Conservation (phyloP, 2,888 invertebrate genomes). For the Rhyacophila evoluta region DNA sequence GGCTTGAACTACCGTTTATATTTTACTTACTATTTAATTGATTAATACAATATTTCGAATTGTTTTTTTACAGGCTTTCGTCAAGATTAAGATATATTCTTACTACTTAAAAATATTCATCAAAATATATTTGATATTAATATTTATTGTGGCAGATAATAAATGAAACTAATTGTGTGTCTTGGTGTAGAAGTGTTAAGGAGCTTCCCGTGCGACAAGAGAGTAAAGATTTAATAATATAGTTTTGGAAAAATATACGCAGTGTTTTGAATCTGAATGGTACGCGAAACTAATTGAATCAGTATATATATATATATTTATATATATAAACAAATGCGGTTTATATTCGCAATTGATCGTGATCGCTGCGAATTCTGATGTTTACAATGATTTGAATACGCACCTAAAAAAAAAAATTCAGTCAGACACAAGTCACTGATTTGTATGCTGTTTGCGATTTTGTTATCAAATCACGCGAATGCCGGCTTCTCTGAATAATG, state of each 20-base stretch:
- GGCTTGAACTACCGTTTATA: neutral
- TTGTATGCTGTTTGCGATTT: neutral
- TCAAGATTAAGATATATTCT: neutral
- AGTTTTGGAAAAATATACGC: neutral
- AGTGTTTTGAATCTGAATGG: neutral
- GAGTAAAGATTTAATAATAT: neutral
- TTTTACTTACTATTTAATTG: neutral
- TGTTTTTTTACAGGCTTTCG: neutral
- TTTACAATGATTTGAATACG: neutral
- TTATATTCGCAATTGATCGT: constrained; percentile 1
- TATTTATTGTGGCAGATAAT: constrained; percentile 12
- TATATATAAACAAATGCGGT: constrained; percentile 12
- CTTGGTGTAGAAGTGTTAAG: neutral
- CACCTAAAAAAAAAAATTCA: neutral
- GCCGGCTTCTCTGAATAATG: neutral
- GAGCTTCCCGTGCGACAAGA: neutral
- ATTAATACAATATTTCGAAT: neutral
- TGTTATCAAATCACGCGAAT: neutral
- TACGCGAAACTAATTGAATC: neutral
- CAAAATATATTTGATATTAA: neutral
- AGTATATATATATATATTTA: too few relatives aligned
- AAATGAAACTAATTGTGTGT: neutral
- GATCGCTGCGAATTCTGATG: constrained; percentile 2
- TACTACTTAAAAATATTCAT: neutral
- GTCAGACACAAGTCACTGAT: neutral